Evolutionary conservation across 2,113 vertebrate species (phyloP), one percentile per base, ranked within the genome.

Genomic region (Hippolais icterina): DNA sequence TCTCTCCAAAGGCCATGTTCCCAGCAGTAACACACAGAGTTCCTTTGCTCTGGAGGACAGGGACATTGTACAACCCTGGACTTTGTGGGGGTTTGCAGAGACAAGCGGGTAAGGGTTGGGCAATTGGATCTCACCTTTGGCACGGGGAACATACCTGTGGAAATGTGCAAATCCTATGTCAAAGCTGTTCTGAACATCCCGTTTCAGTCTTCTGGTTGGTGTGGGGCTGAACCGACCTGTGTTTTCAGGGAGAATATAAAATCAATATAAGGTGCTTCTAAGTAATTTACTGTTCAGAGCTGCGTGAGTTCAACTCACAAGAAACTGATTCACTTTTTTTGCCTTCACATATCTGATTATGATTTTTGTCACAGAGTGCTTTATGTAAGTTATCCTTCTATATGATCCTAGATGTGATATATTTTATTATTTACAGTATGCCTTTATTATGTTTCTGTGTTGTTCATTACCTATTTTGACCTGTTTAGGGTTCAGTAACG

Each of bases 41-140:
- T 81, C 52, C 42, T 86, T 27, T 41, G 19, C 39, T 19, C 46
- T 8, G 31, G 29, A 46, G 22, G 2, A 25, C 29, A 2, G 20
- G 8, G 23, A 3, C 5, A 5, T 17, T 39, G 8, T 22, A 2
- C 5, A 4, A 17, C 27, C 49, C 46, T 3, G 5, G 13, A 3
- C 14, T 31, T 57, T 0, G 1, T 33, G 50, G 27, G 24, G 37
- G 14, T 15, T 10, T 17, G 41, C 60, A 39, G 46, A 28, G 41
- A 39, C 12, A 4, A 2, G 10, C 4, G 29, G 24, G n/a, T 24
- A 3, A 4, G 29, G 44, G 3, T 0, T 4, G n/a, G 49, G 63
- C 50, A 44, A 2, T 3, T 8, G 13, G 39, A 5, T 49, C 63
- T 53, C 35, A 5, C 7, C 24, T 8, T 37, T 28, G 29, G 18